phyloP scores from a whole-genome alignment of 1,140 invertebrate species.

The Spodoptera litura region DNA sequence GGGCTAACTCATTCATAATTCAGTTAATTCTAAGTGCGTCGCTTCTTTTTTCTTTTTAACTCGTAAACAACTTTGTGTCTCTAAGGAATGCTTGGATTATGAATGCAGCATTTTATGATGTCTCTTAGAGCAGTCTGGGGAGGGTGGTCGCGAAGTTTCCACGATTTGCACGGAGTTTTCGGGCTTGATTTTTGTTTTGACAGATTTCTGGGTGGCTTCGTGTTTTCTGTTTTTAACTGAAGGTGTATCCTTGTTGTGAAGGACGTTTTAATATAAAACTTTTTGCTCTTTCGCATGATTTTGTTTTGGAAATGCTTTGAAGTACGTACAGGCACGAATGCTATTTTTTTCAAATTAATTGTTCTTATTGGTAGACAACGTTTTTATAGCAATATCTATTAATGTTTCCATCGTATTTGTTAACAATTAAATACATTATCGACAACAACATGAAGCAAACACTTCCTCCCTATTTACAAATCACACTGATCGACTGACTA shows the following conservation, averaged over 20 bases:
- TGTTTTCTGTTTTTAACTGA: neutral
- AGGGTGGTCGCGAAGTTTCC: slow-evolving; percentile 9
- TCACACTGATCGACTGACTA: no score
- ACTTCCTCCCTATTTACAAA: no score
- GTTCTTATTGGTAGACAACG: no score
- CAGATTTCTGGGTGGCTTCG: neutral
- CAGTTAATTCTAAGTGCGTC: slow-evolving; percentile 48
- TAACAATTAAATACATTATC: no score
- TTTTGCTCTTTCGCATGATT: no score
- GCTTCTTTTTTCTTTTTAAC: slow-evolving; percentile 33
- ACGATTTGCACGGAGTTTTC: slow-evolving; percentile 3
- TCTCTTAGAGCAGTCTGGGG: slow-evolving; percentile 1
- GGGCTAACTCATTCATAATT: slow-evolving; percentile 51
- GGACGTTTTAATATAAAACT: no score
- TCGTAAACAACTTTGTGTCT: slow-evolving; percentile 33
- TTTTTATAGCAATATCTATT: no score
- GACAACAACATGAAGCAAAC: no score
- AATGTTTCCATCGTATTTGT: no score
- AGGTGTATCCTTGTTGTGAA: neutral
- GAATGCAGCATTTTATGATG: slow-evolving; percentile 39
- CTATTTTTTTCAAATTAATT: no score
- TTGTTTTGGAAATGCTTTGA: no score
- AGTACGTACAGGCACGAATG: no score
- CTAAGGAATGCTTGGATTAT: slow-evolving; percentile 28
- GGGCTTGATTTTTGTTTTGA: slow-evolving; percentile 10